Evolutionary conservation across 2,797 vertebrate genomes (phyloP), one percentile per base, ranked within the genome.

Genomic region (Periophthalmus magnuspinnatus): DNA sequence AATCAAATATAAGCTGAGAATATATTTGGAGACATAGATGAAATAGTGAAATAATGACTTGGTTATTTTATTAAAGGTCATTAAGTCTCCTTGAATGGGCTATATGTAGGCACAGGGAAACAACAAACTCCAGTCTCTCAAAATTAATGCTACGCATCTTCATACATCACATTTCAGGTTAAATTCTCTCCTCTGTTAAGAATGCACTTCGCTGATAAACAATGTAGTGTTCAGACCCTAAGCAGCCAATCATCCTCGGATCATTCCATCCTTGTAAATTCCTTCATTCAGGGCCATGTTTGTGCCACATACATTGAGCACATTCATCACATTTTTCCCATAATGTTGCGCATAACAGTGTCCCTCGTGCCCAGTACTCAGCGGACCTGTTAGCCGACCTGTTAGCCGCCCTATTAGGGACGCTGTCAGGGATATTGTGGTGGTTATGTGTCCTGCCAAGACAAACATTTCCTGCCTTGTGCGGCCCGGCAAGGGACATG

Each of bases 401-500:
- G 88, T 90, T 84, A 86, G 81, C 76, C 76, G 34, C 71, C 83
- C 88, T 85, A 90, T 90, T 85, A 84, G 68, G 71, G 78, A 89
- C 80, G 69, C 81, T 84, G 82, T 90, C 84, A 74, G 61, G 60
- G 78, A 84, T 85, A 85, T 86, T 81, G 86, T 77, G 75, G 81
- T 19, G 58, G 68, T 89, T 88, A 84, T 86, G 84, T 79, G 81
- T 80, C 72, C 85, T 90, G 92, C 91, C 88, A 90, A 90, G 86
- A 81, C 88, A 92, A 92, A 93, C 87, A 92, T 91, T 90, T 91
- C 91, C 89, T 89, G 86, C 80, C 89, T 90, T 88, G 82, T 84
- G 79, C 61, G 78, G 75, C 81, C 81, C 76, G 66, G 81, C 67
- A 34, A 76, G 86, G 75, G 79, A 81, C 64, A 50, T 85, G 86